These are phyloP conservation scores for Drosophila orosa DNA, from an alignment of 1,140 invertebrate genomes.

Conservation along the genomic window DNA sequence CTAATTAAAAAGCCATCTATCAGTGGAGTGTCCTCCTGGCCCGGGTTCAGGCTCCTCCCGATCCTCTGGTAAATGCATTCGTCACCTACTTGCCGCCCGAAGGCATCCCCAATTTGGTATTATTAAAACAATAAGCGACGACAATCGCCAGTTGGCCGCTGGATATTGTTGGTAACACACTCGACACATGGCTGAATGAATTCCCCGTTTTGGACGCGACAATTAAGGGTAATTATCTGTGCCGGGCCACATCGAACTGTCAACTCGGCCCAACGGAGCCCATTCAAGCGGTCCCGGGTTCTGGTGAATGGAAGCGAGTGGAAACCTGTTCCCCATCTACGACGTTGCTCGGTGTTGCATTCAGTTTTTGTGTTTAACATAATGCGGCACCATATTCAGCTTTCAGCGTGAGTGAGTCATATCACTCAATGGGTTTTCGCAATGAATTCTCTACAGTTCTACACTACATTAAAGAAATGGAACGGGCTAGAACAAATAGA, in stretches of 20 bases:
- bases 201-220: conserved; percentile 64
- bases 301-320: conserved; percentile 43
- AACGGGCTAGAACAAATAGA: not conserved
- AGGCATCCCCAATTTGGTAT: conserved; percentile 38
- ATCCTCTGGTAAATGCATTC: conserved; percentile 44
- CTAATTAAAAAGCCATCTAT: conserved; percentile 78
- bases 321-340: conserved; percentile 38
- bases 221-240: conserved; percentile 77
- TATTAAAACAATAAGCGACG: conserved; percentile 76
- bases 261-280: conserved; percentile 22
- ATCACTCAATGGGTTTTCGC: conserved; percentile 8
- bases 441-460: not conserved
- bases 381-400: conserved; percentile 5
- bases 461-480: not conserved
- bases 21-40: conserved; percentile 16
- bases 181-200: conserved; percentile 67
- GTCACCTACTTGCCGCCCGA: conserved; percentile 37
- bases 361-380: conserved; percentile 19
- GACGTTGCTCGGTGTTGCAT: conserved; percentile 27
- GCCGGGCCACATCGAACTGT: conserved; percentile 49
- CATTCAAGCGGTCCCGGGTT: conserved; percentile 29
- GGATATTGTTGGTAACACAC: conserved; percentile 44
- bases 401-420: conserved; percentile 1
- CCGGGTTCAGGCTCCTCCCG: conserved; percentile 2
- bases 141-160: conserved; percentile 52